These are phyloP conservation scores for Gambusia holbrooki DNA, from an alignment of 2,113 vertebrate genomes.

Conservation along the genomic window DNA sequence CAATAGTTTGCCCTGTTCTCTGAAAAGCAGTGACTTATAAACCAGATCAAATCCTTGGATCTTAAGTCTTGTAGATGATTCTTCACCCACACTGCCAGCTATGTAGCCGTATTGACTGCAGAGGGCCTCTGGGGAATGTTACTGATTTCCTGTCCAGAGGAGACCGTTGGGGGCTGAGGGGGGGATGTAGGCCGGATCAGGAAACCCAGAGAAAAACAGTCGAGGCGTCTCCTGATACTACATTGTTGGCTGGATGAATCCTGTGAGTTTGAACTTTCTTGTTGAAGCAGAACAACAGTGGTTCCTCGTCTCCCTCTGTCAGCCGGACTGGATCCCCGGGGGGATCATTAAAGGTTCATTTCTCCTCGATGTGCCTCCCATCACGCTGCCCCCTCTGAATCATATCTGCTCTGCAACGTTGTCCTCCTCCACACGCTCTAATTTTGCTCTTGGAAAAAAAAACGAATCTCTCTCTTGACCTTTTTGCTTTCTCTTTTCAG, in stretches of 20 bases:
- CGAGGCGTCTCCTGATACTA: conserved; percentile 16
- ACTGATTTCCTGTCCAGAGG: conserved; percentile 47
- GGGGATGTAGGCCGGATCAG: background rate
- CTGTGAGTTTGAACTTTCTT: conserved; percentile 41
- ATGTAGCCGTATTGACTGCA: conserved; percentile 9
- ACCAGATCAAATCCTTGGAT: background rate
- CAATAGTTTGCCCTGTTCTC: background rate
- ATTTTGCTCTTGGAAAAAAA: conserved; percentile 52
- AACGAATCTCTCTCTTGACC: conserved; percentile 24
- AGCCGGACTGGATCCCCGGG: conserved; percentile 28
- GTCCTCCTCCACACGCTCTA: conserved; percentile 67
- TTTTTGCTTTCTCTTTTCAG: conserved; percentile 8
- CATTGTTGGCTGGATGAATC: conserved; percentile 7
- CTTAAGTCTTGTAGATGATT: background rate
- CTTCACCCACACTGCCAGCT: background rate
- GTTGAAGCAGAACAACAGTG: conserved; percentile 18
- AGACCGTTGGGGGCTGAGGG: background rate
- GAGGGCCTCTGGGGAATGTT: conserved; percentile 6
- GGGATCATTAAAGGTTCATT: conserved; percentile 61
- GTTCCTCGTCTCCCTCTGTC: conserved; percentile 47
- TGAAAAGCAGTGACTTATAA: background rate
- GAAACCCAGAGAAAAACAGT: conserved; percentile 34
- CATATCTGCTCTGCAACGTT: conserved; percentile 54
- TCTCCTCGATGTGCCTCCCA: conserved; percentile 52
- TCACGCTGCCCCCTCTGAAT: conserved; percentile 59